These are phyloP conservation scores for Dinothrombium tinctorium DNA, from an alignment of 1,140 invertebrate species.

Conservation along the genomic window DNA sequence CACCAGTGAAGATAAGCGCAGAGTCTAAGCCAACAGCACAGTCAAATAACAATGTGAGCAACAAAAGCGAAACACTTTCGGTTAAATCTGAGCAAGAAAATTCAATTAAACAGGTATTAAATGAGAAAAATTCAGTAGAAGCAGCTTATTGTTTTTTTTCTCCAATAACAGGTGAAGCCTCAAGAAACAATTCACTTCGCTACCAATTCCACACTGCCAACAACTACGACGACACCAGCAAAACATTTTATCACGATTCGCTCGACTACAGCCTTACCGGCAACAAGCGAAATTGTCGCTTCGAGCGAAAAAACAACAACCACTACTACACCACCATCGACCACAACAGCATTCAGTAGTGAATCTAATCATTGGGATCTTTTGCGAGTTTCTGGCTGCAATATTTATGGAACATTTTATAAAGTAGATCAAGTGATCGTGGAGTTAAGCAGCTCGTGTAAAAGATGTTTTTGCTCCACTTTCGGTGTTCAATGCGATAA, in stretches of 20 bases:
- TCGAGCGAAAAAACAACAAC: neutral
- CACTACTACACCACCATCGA: neutral
- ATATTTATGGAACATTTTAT: conserved; percentile 75
- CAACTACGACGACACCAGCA: neutral
- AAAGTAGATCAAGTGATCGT: conserved; percentile 53
- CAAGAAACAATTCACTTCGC: too few relatives aligned
- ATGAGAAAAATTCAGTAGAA: too few relatives aligned
- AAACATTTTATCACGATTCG: neutral
- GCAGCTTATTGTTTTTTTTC: too few relatives aligned
- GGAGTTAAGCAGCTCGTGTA: conserved; percentile 53
- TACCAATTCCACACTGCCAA: neutral
- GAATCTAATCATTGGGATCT: neutral
- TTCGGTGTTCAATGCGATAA: conserved; percentile 57
- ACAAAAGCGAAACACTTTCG: too few relatives aligned
- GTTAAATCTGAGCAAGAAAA: too few relatives aligned
- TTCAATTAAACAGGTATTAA: too few relatives aligned
- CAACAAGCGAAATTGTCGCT: neutral
- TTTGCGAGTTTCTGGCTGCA: conserved; percentile 45
- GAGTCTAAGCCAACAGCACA: too few relatives aligned
- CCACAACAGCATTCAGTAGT: neutral
- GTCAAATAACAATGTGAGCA: too few relatives aligned
- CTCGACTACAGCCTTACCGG: neutral
- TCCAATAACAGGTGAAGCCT: too few relatives aligned
- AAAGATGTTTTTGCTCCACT: conserved; percentile 61
- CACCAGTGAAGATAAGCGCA: too few relatives aligned